Percentiles rank a stretch among this genome's conserved stretches.
These are phyloP conservation scores for Austrofundulus limnaeus DNA, from an alignment of 2,113 vertebrate species.

Conservation along the genomic window DNA sequence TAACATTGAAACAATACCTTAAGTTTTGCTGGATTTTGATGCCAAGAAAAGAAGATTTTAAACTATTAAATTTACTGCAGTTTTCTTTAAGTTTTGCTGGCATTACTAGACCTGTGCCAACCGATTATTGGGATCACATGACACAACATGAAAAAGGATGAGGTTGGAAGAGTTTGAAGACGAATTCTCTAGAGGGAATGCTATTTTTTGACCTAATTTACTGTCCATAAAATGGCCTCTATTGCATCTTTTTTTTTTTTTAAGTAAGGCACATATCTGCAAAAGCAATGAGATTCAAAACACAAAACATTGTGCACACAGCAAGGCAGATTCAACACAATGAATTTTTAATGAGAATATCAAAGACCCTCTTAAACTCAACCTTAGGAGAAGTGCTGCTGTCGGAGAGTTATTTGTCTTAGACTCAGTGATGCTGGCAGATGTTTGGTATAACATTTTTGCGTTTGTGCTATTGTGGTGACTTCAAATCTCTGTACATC, in stretches of 20 bases:
- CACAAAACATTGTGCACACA: conserved; percentile 61
- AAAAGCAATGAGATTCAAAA: conserved; percentile 65
- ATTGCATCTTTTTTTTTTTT: conserved; percentile 35
- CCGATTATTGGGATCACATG: conserved; percentile 14
- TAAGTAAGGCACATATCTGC: conserved; percentile 29
- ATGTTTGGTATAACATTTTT: conserved; percentile 74
- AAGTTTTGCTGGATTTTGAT: background rate
- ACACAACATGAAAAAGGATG: conserved; percentile 31
- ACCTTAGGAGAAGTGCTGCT: conserved; percentile 67
- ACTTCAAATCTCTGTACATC: conserved; percentile 54
- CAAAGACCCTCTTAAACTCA: conserved; percentile 72
- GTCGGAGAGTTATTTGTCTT: conserved; percentile 70
- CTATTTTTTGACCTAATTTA: conserved; percentile 68
- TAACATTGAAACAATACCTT: background rate
- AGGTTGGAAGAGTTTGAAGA: conserved; percentile 23
- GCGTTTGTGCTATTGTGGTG: conserved; percentile 38
- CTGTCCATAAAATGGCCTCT: conserved; percentile 51
- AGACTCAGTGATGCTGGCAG: conserved; percentile 69
- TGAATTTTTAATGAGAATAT: conserved; percentile 78
- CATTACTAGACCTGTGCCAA: background rate
- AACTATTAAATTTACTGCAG: background rate
- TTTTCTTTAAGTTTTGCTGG: conserved; percentile 12
- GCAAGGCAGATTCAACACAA: conserved; percentile 72
- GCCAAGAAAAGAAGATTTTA: background rate
- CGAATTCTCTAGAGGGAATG: conserved; percentile 43